Evolutionary conservation across 2,797 vertebrate species (phyloP), one percentile per base, ranked within the genome.

Genomic region (Forpus xanthops): DNA sequence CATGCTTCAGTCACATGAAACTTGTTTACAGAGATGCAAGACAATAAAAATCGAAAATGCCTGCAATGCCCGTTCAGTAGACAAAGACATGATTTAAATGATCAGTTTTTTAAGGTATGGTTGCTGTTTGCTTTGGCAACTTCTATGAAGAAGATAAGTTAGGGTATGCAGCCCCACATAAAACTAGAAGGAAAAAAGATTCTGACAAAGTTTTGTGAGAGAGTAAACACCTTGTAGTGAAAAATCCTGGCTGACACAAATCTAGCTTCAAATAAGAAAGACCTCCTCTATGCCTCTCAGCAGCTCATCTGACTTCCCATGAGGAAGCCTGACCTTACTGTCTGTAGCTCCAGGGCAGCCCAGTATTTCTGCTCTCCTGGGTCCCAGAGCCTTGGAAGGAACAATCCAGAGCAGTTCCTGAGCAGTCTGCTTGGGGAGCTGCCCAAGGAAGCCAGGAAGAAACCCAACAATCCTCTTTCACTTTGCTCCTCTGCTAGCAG

Each of bases 41-140:
- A 92, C 42, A 82, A 15, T 68, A 93, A 94, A 97, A 96, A 84
- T 89, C 64, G 96, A 93, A 97, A 97, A 92, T 66, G 55, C 53
- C 73, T 94, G 93, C 90, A 96, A 85, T 52, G 68, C 96, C 90
- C 52, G 44, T 55, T 92, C 37, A 94, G 50, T 31, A 78, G 68
- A 68, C 75, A 96, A 95, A 97, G 86, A 90, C 78, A 88, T 77
- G 87, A 80, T 97, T 96, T 97, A 93, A 96, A 94, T 72, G 44
- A 85, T 83, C 62, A 58, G 5, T 52, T 75, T 75, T 91, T 93
- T 76, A 50, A 21, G 49, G 65, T 72, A 76, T 14, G 25, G 66
- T 25, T 81, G 78, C 78, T 88, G 70, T 84, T 91, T 93, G 66
- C 80, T 91, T 94, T 85, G 90, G 64, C 77, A 92, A 42, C 72